Evolutionary conservation across 2,888 invertebrate species (phyloP).

Genomic region (Tineola bisselliella): DNA sequence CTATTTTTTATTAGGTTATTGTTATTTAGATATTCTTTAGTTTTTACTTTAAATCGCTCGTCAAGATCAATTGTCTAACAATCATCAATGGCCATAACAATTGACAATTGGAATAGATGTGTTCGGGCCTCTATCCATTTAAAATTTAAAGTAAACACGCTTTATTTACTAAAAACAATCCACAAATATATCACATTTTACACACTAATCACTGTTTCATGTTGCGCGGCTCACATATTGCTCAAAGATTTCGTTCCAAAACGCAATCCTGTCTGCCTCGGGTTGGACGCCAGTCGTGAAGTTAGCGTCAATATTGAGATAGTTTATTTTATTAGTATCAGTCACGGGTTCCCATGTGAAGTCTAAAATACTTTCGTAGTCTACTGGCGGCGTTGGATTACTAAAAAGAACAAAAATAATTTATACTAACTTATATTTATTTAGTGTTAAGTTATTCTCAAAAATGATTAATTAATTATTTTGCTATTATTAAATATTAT

Average conservation of each 20-base stretch:
- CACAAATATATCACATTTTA: neutral
- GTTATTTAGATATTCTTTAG: too few relatives aligned
- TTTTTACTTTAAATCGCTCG: too few relatives aligned
- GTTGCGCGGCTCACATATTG: constrained; percentile 23
- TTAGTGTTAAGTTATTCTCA: too few relatives aligned
- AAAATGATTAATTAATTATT: too few relatives aligned
- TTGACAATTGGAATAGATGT: too few relatives aligned
- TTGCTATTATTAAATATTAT: too few relatives aligned
- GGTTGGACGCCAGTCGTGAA: constrained; percentile 61
- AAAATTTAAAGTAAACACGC: neutral
- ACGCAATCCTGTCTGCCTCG: constrained; percentile 59
- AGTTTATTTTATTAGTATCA: constrained; percentile 39
- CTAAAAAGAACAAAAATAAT: constrained; percentile 24
- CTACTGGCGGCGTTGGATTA: constrained; percentile 65
- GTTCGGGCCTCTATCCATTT: neutral
- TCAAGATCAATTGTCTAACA: too few relatives aligned
- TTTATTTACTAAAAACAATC: neutral
- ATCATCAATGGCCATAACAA: too few relatives aligned
- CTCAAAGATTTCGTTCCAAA: constrained; percentile 64
- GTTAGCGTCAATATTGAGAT: constrained; percentile 65
- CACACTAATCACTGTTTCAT: neutral
- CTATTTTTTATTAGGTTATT: too few relatives aligned
- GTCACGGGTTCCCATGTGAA: constrained; percentile 65
- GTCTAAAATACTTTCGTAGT: constrained; percentile 53
- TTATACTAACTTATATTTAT: neutral